Base-by-base conservation (phyloP, 1,140 invertebrate species). In the Pogonomyrmex californicus region DNA sequence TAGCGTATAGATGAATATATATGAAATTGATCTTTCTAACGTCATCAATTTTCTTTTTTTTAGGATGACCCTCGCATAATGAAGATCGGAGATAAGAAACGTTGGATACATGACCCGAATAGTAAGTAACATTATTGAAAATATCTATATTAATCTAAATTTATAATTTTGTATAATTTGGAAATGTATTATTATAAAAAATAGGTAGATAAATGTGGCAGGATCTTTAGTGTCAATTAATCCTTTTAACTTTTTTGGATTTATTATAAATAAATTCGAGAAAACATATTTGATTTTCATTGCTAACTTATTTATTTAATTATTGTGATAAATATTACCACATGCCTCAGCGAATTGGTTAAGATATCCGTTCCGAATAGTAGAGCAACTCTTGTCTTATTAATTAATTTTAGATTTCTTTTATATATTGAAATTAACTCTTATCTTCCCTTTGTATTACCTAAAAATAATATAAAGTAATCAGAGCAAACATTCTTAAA, bases 91-190 rank as follows among this genome's bases (percentile, higher is more conserved):
- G 96, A 97, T 92, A 96, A 97, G 93, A 97, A 97, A 91, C 95
- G 96, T 93, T 97, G 97, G 97, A 97, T 97, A 92, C 97, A 97
- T 91, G 97, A 97, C 94, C 97, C 97, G 4, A 96, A 97, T 92
- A 97, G 97, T 97, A 94, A 97, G 97, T 97, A 17, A n/a, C 23
- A 9, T 47, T 36, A 36, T 33, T 1, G 3, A 83, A 49, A 44
- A 36, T 44, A 71, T 23, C 2, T 5, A 65, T 6, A 44, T 23
- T 23, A 23, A 23, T 23, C 23, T 23, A 17, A 60, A 56, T 38
- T 51, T 66, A 66, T 44, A 17, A 51, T 17, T 4, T 71, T 71
- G 49, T 62, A 36, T 36, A 36, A 23, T 23, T 23, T 23, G 23
- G 23, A 23, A 23, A 23, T 23, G 23, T 23, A 23, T 23, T 23